These are phyloP conservation scores for Azorinus chamasolen DNA, from an alignment of 2,888 invertebrate genomes.

Conservation along the genomic window DNA sequence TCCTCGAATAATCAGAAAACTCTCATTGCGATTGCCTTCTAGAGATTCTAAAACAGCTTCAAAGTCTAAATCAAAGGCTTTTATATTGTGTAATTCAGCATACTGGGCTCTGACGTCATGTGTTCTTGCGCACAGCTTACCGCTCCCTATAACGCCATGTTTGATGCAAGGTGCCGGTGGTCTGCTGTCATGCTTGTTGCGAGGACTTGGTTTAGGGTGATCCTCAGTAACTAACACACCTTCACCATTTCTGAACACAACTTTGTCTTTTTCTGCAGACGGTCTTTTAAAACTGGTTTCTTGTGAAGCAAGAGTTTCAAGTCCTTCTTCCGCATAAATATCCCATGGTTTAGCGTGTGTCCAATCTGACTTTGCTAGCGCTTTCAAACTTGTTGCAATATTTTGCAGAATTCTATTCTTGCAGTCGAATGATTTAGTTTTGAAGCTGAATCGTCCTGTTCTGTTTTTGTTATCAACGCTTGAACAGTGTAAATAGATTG, in stretches of 20 bases:
- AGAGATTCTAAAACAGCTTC: constrained; percentile 96
- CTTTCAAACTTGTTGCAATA: constrained; percentile 66
- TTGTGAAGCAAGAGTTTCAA: constrained; percentile 87
- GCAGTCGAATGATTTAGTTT: constrained; percentile 74
- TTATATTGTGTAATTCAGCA: constrained; percentile 92
- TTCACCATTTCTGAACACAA: constrained; percentile 73
- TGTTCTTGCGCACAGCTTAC: constrained; percentile 92
- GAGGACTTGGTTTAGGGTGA: constrained; percentile 59
- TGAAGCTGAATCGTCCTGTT: constrained; percentile 79
- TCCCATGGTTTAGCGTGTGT: constrained; percentile 90
- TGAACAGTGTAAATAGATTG: constrained; percentile 94
- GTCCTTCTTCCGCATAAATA: constrained; percentile 91
- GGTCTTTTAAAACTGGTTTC: constrained; percentile 85
- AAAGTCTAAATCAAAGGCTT: constrained; percentile 97
- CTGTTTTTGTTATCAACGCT: constrained; percentile 72
- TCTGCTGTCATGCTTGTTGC: constrained; percentile 76
- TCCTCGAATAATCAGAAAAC: constrained; percentile 90
- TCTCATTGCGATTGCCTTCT: constrained; percentile 88
- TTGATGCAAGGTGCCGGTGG: constrained; percentile 88
- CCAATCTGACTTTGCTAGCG: constrained; percentile 63
- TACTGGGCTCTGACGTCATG: constrained; percentile 95
- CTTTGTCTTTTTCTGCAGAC: constrained; percentile 73
- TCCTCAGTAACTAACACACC: constrained; percentile 65
- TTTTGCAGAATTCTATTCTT: constrained; percentile 70
- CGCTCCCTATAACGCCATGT: constrained; percentile 93